Base-by-base conservation (phyloP, 2,888 invertebrate genomes). In the Agelastica alni region DNA sequence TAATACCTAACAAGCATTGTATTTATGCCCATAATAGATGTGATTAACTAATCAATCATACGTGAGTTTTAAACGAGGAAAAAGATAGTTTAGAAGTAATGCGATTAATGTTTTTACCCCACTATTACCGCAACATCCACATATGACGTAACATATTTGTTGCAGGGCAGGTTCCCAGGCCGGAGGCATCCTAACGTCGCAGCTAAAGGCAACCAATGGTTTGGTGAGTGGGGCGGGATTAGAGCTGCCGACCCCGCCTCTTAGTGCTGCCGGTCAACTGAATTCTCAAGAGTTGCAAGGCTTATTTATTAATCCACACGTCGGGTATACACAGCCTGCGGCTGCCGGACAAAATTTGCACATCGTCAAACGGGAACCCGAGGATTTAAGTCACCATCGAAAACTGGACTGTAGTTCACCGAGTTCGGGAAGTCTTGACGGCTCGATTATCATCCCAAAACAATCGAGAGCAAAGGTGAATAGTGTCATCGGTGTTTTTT, bases 341-440 rank as follows among this genome's bases (percentile, higher is more conserved):
- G 63, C 71, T 41, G 68, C 63, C 58, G 74, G 80, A 54, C 80
- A 83, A 68, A 82, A 83, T 78, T 80, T 84, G 78, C 84, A 83
- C 73, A 83, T 84, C 75, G 87, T 89, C 76, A 89, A 89, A 80
- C 84, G 89, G 75, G 90, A 89, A 78, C 89, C 89, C 70, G 89
- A 89, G 80, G 90, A 90, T 77, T 82, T 89, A 67, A 89, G 88
- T 81, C 80, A 80, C 68, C 80, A 79, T 70, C 83, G 85, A 76
- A 85, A 85, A 80, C 79, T 83, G 77, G 81, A 81, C 76, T 82
- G 81, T 75, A 81, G 81, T 77, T 83, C 83, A 53, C 78, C 78
- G 10, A 78, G 78, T 79, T 81, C 80, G 63, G 74, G 66, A 51
- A 71, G 70, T 59, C 58, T 75, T 55, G 75, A 75, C 78, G 83